Evolutionary conservation across 1,140 invertebrate species (phyloP), one percentile per base, ranked within the genome.

Genomic region (Camponotus floridanus): DNA sequence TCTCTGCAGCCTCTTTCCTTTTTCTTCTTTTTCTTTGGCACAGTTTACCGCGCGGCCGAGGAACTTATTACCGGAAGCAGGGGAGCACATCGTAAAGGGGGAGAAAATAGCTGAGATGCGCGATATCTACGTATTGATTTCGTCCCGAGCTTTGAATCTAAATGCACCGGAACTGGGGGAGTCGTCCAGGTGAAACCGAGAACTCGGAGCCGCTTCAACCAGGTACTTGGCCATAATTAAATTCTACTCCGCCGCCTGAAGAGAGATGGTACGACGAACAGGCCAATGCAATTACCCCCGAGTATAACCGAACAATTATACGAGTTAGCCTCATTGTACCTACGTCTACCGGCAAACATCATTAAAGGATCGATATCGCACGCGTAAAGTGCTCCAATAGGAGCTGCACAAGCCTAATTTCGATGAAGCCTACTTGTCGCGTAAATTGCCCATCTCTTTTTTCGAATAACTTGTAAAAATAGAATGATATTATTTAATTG

Each of bases 71-170:
- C 36, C 81, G 78, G 42, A 81, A 70, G 26, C 36, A 36, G 42
- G 51, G 61, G n/a, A 2, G 9, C 0, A 65, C 36, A 11, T 18
- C 0, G 79, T 13, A 61, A 64, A 39, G 78, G 26, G 26, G 45
- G 73, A 62, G 48, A 62, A 85, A 71, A 80, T 42, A 76, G 57
- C 48, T 62, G 76, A 61, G 64, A 33, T 55, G 68, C 86, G 73
- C 84, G 59, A 86, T 62, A 90, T 85, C 73, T 85, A 42, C 64
- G 87, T 92, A 92, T 92, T 89, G 91, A 92, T 92, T 92, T 91
- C 85, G 87, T 90, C 88, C 84, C 86, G 87, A 85, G 85, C 86
- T 76, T 87, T 91, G 87, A 90, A 90, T 87, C 74, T 59, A 65
- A 81, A 90, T 80, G 76, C 65, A 55, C 51, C 86, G 80, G 70